Base-by-base conservation (phyloP, 2,797 vertebrate genomes). In the Benthosema pterotum region DNA sequence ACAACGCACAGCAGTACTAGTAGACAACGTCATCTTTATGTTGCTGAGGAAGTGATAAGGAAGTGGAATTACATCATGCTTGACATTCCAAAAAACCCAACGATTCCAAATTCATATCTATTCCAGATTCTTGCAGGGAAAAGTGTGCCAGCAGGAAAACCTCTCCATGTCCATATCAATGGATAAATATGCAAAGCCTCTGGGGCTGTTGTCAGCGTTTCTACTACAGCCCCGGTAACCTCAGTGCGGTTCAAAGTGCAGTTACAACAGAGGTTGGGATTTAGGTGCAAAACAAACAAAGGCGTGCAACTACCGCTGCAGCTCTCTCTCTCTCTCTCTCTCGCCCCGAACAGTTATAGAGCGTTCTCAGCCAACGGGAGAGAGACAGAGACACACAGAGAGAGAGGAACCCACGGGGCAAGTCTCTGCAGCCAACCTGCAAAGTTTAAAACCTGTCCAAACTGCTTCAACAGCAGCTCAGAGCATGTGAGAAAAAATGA, bases 201-300 rank as follows among this genome's bases (percentile, higher is more conserved):
- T 52, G 18, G n/a, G n/a, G 42, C 50, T 38, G 48, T 56, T 56
- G 38, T 56, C 38, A 56, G 42, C 53, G 53, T 42, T n/a, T n/a
- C 19, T 42, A 72, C 52, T 60, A 62, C 49, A 17, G 43, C 59
- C 45, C 53, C 38, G 50, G 50, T 38, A 43, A 69, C 58, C 65
- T n/a, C 75, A 71, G 68, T 71, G 62, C 55, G 52, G 72, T 73
- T 67, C 54, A 32, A 65, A 57, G 54, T 70, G 61, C 77, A 69
- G 65, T 74, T 73, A 55, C 67, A 75, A 71, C 75, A 78, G 69
- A 76, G 76, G 52, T 62, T n/a, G n/a, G 77, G 52, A 68, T 68
- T 60, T 68, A 52, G 46, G 48, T 71, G 69, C 51, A 76, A 75
- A 77, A 83, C 80, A 75, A 76, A 70, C 63, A 51, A 52, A 51